These are phyloP conservation scores for Aphelocoma coerulescens DNA, from an alignment of 2,113 vertebrate genomes.

Conservation along the genomic window DNA sequence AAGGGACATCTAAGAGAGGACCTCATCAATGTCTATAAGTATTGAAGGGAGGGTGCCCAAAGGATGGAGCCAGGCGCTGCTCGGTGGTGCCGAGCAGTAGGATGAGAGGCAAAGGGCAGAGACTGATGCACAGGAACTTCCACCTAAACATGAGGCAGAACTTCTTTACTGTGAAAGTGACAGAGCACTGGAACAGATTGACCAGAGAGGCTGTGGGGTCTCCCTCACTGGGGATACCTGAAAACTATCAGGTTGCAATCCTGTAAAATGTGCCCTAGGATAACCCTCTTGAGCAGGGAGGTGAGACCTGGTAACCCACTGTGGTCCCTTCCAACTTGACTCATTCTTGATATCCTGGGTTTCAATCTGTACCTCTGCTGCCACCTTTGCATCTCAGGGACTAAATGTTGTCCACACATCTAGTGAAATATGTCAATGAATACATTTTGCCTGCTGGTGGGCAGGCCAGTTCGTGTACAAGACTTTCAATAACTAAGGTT, in stretches of 20 bases:
- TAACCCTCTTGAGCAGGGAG: background rate
- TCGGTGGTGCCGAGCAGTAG: rapidly evolving
- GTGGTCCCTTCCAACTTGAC: background rate
- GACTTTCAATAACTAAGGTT: background rate
- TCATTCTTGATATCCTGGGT: background rate
- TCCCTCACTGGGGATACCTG: background rate
- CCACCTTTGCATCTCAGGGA: background rate
- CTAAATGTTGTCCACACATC: background rate
- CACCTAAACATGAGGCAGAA: background rate
- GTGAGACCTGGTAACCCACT: background rate
- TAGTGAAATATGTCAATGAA: background rate
- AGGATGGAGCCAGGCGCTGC: background rate
- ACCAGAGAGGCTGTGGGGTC: background rate
- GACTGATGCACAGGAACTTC: background rate
- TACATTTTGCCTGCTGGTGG: background rate
- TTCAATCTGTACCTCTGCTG: background rate
- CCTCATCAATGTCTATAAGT: background rate
- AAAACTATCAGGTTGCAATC: background rate
- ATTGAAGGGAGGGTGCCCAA: background rate
- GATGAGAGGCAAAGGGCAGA: rapidly evolving
- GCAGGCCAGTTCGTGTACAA: background rate
- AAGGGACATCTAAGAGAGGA: background rate
- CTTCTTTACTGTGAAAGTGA: background rate
- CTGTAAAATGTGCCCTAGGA: background rate
- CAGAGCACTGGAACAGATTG: background rate